phyloP scores from a whole-genome alignment of 2,797 vertebrate species.

The Phoeniculus purpureus region DNA sequence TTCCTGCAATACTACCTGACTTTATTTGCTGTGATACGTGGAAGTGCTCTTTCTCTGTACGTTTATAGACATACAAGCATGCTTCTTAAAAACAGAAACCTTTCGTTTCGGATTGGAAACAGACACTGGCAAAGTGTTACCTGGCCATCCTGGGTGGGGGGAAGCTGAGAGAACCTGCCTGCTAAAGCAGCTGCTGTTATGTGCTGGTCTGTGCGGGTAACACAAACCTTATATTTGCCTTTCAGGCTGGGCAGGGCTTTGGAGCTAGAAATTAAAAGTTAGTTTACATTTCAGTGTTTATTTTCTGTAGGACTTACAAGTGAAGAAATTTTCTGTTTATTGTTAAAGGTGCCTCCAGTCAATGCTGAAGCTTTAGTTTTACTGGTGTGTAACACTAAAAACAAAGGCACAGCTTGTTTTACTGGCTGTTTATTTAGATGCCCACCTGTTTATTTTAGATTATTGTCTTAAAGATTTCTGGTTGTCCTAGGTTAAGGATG shows the following conservation, averaged over 20 bases:
- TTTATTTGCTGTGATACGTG: not conserved
- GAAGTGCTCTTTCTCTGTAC: not conserved
- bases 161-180: not conserved
- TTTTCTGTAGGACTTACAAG: not conserved
- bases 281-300: not conserved
- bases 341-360: not conserved
- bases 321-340: not conserved
- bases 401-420: not conserved
- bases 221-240: not conserved
- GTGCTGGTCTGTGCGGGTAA: not conserved
- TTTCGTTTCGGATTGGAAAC: not conserved
- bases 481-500: not conserved
- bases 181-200: not conserved
- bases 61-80: not conserved
- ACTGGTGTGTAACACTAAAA: not conserved
- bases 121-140: not conserved
- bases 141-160: not conserved
- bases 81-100: not conserved
- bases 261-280: not conserved
- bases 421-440: not conserved
- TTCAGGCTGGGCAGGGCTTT: not conserved
- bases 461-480: not conserved
- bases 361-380: not conserved
- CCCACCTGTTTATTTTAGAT: not conserved
- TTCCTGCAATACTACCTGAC: not conserved